phyloP scores from a whole-genome alignment of 2,797 vertebrate genomes.

The Pitangus sulphuratus region DNA sequence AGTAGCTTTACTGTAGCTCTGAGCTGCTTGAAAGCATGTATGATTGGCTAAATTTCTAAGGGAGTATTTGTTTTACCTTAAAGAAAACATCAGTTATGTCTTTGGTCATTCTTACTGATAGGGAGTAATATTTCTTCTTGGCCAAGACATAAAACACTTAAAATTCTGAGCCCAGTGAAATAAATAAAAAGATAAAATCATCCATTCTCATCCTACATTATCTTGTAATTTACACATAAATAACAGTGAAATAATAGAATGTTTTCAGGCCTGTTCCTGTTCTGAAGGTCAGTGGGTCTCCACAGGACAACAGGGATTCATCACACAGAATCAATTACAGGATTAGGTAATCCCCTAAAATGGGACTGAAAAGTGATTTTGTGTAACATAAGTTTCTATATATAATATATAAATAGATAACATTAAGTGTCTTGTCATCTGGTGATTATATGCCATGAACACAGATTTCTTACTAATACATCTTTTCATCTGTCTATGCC shows the following conservation, averaged over 20 bases:
- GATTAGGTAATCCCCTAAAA: slow-evolving; percentile 59
- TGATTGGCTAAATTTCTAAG: neutral
- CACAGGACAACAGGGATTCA: neutral
- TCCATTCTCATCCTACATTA: slow-evolving; percentile 52
- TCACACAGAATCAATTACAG: slow-evolving; percentile 37
- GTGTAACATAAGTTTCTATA: slow-evolving; percentile 57
- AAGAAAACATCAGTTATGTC: neutral
- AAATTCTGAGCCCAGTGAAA: slow-evolving; percentile 45
- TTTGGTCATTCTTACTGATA: slow-evolving; percentile 14
- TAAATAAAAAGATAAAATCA: slow-evolving; percentile 56
- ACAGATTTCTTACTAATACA: slow-evolving; percentile 30
- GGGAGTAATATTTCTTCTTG: neutral
- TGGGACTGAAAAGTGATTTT: slow-evolving; percentile 64
- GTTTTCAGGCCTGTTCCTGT: slow-evolving; percentile 50
- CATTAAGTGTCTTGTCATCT: slow-evolving; percentile 55
- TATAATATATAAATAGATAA: slow-evolving; percentile 65
- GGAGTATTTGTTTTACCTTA: neutral
- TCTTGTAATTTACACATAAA: slow-evolving; percentile 70
- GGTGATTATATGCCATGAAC: slow-evolving; percentile 49
- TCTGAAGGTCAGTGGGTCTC: slow-evolving; percentile 33
- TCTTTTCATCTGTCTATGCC: slow-evolving; percentile 47
- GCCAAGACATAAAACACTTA: slow-evolving; percentile 12
- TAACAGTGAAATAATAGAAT: slow-evolving; percentile 62
- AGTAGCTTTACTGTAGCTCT: neutral
- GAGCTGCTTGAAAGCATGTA: neutral